phyloP scores from a whole-genome alignment of 2,113 vertebrate species.

The Hippolais icterina region DNA sequence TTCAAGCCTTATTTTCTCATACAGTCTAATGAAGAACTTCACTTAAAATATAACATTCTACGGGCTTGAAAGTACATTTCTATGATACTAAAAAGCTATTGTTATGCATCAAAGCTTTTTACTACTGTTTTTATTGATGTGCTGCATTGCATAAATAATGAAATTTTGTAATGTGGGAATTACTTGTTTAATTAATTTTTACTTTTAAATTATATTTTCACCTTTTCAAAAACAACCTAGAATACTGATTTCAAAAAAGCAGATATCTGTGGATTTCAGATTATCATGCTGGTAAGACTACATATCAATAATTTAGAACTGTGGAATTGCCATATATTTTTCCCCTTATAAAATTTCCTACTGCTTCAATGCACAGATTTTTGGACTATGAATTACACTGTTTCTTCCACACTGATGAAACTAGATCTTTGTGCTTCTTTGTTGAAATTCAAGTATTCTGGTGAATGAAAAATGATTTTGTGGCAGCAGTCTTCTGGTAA shows the following conservation, averaged over 20 bases:
- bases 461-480: neutral
- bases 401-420: neutral
- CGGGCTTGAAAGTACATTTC: constrained; percentile 66
- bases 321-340: neutral
- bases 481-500: neutral
- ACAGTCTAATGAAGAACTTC: constrained; percentile 75
- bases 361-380: neutral
- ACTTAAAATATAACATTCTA: constrained; percentile 71
- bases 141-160: constrained; percentile 36
- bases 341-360: neutral
- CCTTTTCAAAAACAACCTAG: neutral
- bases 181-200: constrained; percentile 67
- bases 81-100: constrained; percentile 62
- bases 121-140: constrained; percentile 51
- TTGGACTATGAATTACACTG: neutral
- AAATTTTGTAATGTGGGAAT: neutral
- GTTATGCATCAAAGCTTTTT: constrained; percentile 65
- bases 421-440: neutral
- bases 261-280: neutral
- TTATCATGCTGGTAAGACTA: neutral
- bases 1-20: constrained; percentile 79
- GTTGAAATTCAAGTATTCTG: neutral
- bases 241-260: neutral
- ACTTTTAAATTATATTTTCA: constrained; percentile 32
- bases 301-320: neutral